A percentile compares a stretch with the other conserved stretches of the same genome.
phyloP scores from a whole-genome alignment of 2,113 vertebrate species.

The Forbesichthys papilliferus region DNA sequence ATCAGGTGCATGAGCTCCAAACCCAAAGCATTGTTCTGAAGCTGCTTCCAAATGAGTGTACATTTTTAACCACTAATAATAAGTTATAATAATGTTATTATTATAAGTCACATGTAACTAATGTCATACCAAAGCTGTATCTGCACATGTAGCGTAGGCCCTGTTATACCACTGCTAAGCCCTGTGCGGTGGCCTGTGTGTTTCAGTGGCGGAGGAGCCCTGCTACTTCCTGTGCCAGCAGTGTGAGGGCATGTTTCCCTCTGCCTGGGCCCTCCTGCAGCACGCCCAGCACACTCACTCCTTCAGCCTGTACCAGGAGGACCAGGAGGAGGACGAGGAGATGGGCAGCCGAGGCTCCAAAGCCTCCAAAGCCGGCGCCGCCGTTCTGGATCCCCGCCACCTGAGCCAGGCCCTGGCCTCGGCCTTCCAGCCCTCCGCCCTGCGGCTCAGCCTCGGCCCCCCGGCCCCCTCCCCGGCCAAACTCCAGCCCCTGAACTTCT shows the following conservation, averaged over 20 bases:
- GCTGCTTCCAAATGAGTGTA: too few species aligned
- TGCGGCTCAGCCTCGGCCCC: constrained; percentile 45
- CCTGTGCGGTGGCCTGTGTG: constrained; percentile 16
- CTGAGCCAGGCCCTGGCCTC: constrained; percentile 89
- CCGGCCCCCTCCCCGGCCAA: constrained; percentile 57
- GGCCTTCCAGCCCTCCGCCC: constrained; percentile 69
- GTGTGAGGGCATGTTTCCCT: constrained; percentile 72
- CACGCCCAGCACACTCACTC: constrained; percentile 78
- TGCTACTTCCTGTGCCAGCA: constrained; percentile 77
- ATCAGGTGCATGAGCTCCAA: too few species aligned
- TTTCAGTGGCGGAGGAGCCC: constrained; percentile 68
- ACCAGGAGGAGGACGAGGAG: constrained; percentile 71
- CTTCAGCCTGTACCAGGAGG: constrained; percentile 79
- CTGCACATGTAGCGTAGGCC: background rate
- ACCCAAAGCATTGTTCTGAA: too few species aligned
- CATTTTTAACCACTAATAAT: too few species aligned
- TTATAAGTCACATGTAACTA: too few species aligned
- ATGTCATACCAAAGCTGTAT: too few species aligned
- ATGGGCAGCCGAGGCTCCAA: constrained; percentile 71
- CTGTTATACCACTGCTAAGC: background rate
- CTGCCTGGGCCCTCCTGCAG: constrained; percentile 76
- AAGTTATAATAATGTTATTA: too few species aligned
- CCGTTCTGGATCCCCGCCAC: constrained; percentile 88
- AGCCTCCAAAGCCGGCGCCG: constrained; percentile 70
- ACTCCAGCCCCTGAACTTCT: constrained; percentile 86